Conservation (phyloP, 2,888 invertebrate species). For the Strigamia maritima region DNA sequence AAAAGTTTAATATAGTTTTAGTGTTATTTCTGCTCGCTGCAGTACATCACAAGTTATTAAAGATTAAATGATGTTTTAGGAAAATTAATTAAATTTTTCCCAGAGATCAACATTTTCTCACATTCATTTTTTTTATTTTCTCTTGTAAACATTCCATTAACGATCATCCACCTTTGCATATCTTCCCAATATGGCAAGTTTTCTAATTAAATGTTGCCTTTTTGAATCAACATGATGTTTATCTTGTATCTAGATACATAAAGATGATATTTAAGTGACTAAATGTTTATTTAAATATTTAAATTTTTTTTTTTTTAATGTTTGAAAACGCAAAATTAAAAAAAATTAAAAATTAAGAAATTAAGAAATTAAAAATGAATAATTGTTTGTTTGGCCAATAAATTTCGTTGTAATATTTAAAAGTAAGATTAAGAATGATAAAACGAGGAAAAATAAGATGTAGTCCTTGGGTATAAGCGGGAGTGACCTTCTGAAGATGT, state of each 20-base stretch:
- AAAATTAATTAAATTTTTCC: not conserved
- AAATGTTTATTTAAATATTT: not conserved
- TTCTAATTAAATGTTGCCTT: not conserved
- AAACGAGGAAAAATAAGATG: slow-evolving; percentile 16
- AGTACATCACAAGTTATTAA: not conserved
- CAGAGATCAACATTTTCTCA: not conserved
- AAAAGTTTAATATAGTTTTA: not conserved
- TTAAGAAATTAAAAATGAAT: too few relatives aligned
- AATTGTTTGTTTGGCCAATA: not conserved
- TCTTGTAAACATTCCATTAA: not conserved
- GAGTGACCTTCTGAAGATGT: slow-evolving; percentile 15
- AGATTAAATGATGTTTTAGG: not conserved
- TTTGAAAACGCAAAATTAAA: too few relatives aligned
- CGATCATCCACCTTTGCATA: slow-evolving; percentile 17
- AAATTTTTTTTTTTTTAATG: not conserved
- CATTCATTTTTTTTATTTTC: not conserved
- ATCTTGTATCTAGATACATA: not conserved
- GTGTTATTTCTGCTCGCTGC: too few relatives aligned
- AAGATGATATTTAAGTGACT: not conserved
- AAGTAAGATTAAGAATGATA: not conserved
- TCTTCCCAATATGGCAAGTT: slow-evolving; percentile 5
- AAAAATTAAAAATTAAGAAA: too few relatives aligned
- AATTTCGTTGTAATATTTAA: not conserved
- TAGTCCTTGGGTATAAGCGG: not conserved
- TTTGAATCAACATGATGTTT: not conserved